These are phyloP conservation scores for Eristalinus sepulchralis DNA, from an alignment of 2,888 invertebrate genomes.

Conservation along the genomic window DNA sequence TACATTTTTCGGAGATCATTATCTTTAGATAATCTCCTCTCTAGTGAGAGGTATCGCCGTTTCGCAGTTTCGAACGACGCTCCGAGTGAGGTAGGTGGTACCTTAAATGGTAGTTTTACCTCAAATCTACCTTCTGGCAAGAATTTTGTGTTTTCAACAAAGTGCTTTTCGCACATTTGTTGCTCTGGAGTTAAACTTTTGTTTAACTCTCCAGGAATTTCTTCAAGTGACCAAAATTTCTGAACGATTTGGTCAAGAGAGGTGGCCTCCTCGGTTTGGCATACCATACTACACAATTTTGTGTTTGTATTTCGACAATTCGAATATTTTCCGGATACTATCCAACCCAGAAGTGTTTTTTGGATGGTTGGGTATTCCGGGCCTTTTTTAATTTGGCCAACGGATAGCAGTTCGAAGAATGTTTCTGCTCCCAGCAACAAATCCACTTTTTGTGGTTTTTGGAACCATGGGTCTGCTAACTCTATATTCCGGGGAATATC, in stretches of 20 bases:
- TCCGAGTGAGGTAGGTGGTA: slow-evolving; percentile 32
- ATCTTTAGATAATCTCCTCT: not conserved
- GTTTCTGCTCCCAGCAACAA: slow-evolving; percentile 40
- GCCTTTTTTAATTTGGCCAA: slow-evolving; percentile 48
- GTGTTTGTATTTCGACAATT: not conserved
- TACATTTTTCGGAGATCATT: not conserved
- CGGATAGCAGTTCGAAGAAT: not conserved
- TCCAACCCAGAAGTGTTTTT: slow-evolving; percentile 52
- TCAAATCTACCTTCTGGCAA: not conserved
- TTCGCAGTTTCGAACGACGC: slow-evolving; percentile 9
- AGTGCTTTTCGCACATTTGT: not conserved
- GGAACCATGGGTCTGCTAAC: slow-evolving; percentile 51
- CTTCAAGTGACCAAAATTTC: slow-evolving; percentile 51
- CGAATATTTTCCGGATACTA: slow-evolving; percentile 50
- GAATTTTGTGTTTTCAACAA: not conserved
- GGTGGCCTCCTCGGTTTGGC: slow-evolving; percentile 5
- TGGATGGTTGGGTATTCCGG: slow-evolving; percentile 39
- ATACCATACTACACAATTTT: slow-evolving; percentile 8
- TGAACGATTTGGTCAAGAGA: slow-evolving; percentile 26
- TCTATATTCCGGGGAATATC: slow-evolving; percentile 41
- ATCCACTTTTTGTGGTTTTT: slow-evolving; percentile 33
- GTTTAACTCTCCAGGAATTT: slow-evolving; percentile 41
- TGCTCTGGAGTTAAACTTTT: slow-evolving; percentile 18
- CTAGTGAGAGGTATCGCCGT: not conserved
- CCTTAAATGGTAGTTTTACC: not conserved